Conservation (phyloP, 37 sponge, comb jelly and placozoan species). For the Hexactinellida sp. region DNA sequence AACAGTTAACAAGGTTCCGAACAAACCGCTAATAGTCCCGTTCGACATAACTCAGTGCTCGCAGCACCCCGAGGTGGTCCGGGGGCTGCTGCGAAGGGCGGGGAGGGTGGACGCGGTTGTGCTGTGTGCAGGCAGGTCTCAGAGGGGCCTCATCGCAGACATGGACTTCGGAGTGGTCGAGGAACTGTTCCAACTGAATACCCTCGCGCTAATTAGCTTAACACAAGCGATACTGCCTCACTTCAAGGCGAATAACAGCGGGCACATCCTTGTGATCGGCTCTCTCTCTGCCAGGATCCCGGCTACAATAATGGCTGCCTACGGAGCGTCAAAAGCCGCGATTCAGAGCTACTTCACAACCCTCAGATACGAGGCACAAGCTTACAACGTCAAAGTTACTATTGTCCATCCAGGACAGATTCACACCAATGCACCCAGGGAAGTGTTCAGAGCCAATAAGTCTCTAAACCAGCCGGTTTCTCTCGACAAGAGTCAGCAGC, state of each 20-base stretch:
- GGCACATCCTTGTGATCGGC: background rate
- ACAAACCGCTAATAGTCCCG: background rate
- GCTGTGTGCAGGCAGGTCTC: background rate
- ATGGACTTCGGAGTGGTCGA: background rate
- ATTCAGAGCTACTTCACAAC: background rate
- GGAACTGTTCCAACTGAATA: background rate
- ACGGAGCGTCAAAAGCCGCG: background rate
- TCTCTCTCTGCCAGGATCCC: background rate
- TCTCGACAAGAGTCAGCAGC: background rate
- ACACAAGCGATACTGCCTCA: background rate
- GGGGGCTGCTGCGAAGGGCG: background rate
- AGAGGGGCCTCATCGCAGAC: background rate
- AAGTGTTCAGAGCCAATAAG: background rate
- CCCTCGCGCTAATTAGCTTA: background rate
- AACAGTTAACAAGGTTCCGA: background rate
- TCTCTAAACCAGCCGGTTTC: background rate
- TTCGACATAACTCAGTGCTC: background rate
- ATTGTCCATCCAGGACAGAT: background rate
- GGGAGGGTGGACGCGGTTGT: background rate
- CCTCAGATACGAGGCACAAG: background rate
- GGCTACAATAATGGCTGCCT: background rate
- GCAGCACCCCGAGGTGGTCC: background rate
- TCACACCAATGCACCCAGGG: background rate
- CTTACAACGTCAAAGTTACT: background rate
- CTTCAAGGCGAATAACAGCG: background rate